These are phyloP conservation scores for Diachrysia chrysitis DNA, from an alignment of 2,888 invertebrate genomes.

Conservation along the genomic window DNA sequence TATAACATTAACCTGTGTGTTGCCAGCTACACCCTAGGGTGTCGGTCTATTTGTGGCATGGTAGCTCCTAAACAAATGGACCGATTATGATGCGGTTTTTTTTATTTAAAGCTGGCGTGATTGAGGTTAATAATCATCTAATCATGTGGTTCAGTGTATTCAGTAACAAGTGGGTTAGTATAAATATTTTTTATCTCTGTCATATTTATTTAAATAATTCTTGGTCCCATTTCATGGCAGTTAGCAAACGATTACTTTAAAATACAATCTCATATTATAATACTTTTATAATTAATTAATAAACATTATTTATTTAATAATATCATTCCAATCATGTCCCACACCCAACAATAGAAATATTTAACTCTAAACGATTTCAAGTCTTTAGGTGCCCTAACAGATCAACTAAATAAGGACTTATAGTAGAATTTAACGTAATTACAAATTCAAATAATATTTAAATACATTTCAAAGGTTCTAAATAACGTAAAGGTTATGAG, in stretches of 20 bases:
- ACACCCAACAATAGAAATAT: slow-evolving; percentile 40
- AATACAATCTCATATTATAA: slow-evolving; percentile 38
- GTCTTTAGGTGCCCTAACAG: slow-evolving; percentile 74
- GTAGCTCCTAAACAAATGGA: too few species aligned
- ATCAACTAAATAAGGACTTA: slow-evolving; percentile 46
- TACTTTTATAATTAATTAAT: slow-evolving; percentile 16
- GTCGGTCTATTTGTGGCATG: too few species aligned
- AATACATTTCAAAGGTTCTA: slow-evolving; percentile 29
- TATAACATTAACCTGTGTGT: too few species aligned
- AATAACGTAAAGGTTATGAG: slow-evolving; percentile 34
- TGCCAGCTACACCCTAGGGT: too few species aligned
- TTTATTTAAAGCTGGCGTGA: too few species aligned
- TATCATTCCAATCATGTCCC: slow-evolving; percentile 51
- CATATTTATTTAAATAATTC: not conserved
- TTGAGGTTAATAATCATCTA: too few species aligned
- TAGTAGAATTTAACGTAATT: slow-evolving; percentile 15
- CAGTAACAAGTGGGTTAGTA: too few species aligned
- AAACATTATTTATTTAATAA: slow-evolving; percentile 24
- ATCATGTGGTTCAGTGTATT: too few species aligned
- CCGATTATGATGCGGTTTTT: too few species aligned
- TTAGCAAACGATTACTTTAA: slow-evolving; percentile 21
- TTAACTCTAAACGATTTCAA: slow-evolving; percentile 57
- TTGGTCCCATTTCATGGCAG: slow-evolving; percentile 55
- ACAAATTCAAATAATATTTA: slow-evolving; percentile 16
- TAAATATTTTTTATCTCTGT: not conserved